Evolutionary conservation across 2,113 vertebrate genomes (phyloP).

Genomic region (Gallinago jamesoni): DNA sequence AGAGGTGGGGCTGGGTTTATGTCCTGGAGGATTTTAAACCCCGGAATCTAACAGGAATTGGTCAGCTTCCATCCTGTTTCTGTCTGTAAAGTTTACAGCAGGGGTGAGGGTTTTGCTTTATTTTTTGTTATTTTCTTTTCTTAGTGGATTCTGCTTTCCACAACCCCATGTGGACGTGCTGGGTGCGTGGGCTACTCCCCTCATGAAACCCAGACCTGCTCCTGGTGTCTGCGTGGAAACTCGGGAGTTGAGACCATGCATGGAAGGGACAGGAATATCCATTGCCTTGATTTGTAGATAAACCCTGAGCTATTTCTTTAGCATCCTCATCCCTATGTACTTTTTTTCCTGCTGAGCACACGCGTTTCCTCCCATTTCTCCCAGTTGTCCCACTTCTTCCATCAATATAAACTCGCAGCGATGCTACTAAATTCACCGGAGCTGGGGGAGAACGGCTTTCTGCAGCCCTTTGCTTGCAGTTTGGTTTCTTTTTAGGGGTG

Average conservation of each 20-base stretch:
- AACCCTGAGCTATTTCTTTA: accelerated
- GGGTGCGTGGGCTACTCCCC: background rate
- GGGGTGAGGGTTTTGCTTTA: background rate
- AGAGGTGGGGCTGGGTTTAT: background rate
- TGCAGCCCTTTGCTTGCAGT: background rate
- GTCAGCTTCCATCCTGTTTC: background rate
- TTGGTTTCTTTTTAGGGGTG: background rate
- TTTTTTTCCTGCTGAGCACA: background rate
- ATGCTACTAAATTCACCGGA: accelerated
- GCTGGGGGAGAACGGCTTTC: background rate
- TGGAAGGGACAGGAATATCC: background rate
- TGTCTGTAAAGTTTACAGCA: background rate
- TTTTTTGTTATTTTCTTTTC: background rate
- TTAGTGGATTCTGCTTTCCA: background rate
- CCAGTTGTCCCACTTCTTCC: background rate
- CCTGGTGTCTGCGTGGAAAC: background rate
- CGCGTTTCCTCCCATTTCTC: background rate
- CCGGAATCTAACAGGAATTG: background rate
- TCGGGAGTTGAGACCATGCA: accelerated
- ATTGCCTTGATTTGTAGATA: accelerated
- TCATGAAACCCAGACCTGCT: background rate
- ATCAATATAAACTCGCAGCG: background rate
- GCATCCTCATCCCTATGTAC: background rate
- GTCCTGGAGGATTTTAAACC: background rate
- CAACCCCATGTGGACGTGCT: accelerated